Base-by-base conservation (phyloP, 2,888 invertebrate genomes). In the Sepioteuthis lessoniana region DNA sequence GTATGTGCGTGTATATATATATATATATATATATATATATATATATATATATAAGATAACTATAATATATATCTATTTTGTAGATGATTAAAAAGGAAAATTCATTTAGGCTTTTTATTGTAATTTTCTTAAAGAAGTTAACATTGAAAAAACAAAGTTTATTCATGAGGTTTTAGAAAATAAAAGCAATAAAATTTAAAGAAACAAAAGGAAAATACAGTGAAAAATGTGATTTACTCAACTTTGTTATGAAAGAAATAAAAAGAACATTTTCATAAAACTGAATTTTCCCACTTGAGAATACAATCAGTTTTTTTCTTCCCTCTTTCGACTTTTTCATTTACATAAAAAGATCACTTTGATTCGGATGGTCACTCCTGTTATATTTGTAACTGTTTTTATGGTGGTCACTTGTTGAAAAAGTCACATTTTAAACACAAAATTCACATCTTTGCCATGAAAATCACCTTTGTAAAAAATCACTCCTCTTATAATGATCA, bases 21-120 rank as follows among this genome's bases (percentile, higher is more conserved):
- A 90, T 90, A 90, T 90, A 90, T 90, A 90, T 90, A 25, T 91
- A 91, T 91, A 91, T 91, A 91, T 91, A 91, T 91, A 91, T 91
- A 91, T 90, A 90, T 90, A 90, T 90, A 90, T 90, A 90, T n/a
- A 38, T 90, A 90, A 5, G 19, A 37, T 31, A 31, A 76, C 3
- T 42, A 7, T 42, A 42, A 42, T 42, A 42, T 16, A 90, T 90
- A 90, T 90, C 8, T 90, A 91, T 91, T 10, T n/a, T 76, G n/a
- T 76, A 76, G 76, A 13, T 76, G n/a, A 13, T n/a, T 35, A n/a
- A 55, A 55, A 55, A n/a, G 76, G 76, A n/a, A 76, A 76, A 76
- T 76, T n/a, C 16, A 76, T 16, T n/a, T 76, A 76, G 76, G n/a
- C 13, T n/a, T n/a, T 76, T 76, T 76, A 35, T 76, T 76, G 35